These are phyloP conservation scores for Aradus depressus DNA, from an alignment of 2,888 invertebrate genomes.

Conservation along the genomic window DNA sequence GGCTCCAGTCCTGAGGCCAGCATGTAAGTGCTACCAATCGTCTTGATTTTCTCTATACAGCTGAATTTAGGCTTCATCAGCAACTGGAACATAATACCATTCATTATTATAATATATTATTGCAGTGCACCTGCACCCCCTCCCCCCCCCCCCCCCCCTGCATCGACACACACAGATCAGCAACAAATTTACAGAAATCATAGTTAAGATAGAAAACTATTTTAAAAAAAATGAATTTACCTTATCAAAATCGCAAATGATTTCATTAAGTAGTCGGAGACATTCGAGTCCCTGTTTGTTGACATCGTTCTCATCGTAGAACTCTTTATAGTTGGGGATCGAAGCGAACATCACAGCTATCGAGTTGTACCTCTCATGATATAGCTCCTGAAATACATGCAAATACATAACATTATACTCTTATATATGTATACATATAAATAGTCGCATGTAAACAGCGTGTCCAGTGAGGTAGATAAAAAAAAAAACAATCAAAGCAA, in stretches of 20 bases:
- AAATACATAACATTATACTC: too few relatives aligned
- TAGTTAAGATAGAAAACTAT: conserved; percentile 13
- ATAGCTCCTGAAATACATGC: conserved; percentile 63
- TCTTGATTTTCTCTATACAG: conserved; percentile 95
- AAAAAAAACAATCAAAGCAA: too few relatives aligned
- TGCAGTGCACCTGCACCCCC: too few relatives aligned
- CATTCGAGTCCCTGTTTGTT: conserved; percentile 94
- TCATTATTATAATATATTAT: neutral
- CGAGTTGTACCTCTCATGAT: conserved; percentile 85
- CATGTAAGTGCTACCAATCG: conserved; percentile 97
- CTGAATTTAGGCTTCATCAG: conserved; percentile 88
- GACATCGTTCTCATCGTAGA: conserved; percentile 92
- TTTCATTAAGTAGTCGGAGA: conserved; percentile 84
- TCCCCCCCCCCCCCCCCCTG: too few relatives aligned
- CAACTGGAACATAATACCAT: conserved; percentile 46
- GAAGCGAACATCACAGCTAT: conserved; percentile 98
- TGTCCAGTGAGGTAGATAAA: too few relatives aligned
- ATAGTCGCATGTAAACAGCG: too few relatives aligned
- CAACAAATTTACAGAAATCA: too few relatives aligned
- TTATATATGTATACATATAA: too few relatives aligned
- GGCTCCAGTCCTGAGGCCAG: conserved; percentile 86
- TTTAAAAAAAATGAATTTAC: conserved; percentile 39
- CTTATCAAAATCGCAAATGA: conserved; percentile 97
- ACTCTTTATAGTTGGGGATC: conserved; percentile 95
- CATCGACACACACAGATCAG: too few relatives aligned